phyloP scores from a whole-genome alignment of 2,113 vertebrate genomes.

The Grantiella picta region DNA sequence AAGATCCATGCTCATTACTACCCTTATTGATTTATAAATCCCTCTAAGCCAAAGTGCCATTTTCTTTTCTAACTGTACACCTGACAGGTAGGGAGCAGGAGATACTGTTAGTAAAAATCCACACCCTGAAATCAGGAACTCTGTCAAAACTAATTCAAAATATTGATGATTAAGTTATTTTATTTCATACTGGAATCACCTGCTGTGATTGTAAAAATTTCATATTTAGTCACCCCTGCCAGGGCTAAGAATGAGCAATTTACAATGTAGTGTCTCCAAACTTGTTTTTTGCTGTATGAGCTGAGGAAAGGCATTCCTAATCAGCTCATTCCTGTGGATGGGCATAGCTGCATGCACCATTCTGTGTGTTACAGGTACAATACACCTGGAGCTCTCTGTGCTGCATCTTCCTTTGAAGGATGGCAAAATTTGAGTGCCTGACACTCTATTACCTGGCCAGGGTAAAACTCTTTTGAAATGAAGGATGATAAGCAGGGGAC shows the following conservation, averaged over 20 bases:
- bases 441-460: neutral
- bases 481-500: neutral
- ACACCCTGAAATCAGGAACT: neutral
- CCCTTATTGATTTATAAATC: neutral
- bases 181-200: neutral
- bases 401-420: neutral
- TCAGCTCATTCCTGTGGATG: neutral
- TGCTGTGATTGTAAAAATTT: no score
- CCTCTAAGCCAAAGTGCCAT: neutral
- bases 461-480: neutral
- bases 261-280: neutral
- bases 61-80: neutral
- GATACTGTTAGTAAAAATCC: neutral
- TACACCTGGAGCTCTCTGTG: neutral
- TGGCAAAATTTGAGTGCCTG: neutral
- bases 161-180: neutral
- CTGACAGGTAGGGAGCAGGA: neutral
- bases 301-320: neutral
- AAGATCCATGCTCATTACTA: neutral
- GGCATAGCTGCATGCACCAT: fast-evolving
- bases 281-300: neutral
- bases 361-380: neutral
- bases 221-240: neutral
- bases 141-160: neutral
- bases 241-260: neutral